Percentiles rank a stretch among this genome's conserved stretches.
Evolutionary conservation across 2,797 vertebrate genomes (phyloP).

Genomic region (Acanthopagrus latus): DNA sequence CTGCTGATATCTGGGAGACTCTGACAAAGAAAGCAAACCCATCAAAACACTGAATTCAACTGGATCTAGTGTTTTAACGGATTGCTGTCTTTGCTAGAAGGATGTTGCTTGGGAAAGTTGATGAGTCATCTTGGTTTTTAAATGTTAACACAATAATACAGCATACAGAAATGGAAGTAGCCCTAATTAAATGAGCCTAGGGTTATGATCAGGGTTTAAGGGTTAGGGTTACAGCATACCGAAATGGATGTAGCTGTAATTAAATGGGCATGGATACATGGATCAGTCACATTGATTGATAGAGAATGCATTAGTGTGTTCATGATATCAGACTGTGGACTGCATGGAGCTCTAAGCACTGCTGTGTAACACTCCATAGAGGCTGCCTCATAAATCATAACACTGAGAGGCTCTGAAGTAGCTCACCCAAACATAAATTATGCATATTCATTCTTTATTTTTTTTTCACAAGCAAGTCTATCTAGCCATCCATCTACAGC

Average conservation of each 20-base stretch:
- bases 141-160: background rate
- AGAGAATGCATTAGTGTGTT: slow-evolving; percentile 14
- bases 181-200: slow-evolving; percentile 7
- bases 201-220: no score
- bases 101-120: background rate
- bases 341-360: slow-evolving; percentile 19
- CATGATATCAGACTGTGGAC: slow-evolving; percentile 9
- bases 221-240: no score
- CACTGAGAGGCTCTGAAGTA: slow-evolving; percentile 17
- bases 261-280: background rate
- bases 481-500: background rate
- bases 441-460: slow-evolving; percentile 21
- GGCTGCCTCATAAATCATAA: slow-evolving; percentile 41
- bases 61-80: background rate
- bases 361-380: slow-evolving; percentile 7
- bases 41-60: background rate
- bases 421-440: slow-evolving; percentile 41
- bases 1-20: slow-evolving; percentile 8
- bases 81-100: background rate
- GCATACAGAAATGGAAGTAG: background rate
- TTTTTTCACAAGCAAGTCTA: background rate
- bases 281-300: slow-evolving; percentile 16
- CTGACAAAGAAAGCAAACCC: no score
- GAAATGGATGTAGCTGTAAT: slow-evolving; percentile 18
- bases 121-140: background rate